Evolutionary conservation across 2,797 vertebrate genomes (phyloP).

Genomic region (Leptatherina wallacei): DNA sequence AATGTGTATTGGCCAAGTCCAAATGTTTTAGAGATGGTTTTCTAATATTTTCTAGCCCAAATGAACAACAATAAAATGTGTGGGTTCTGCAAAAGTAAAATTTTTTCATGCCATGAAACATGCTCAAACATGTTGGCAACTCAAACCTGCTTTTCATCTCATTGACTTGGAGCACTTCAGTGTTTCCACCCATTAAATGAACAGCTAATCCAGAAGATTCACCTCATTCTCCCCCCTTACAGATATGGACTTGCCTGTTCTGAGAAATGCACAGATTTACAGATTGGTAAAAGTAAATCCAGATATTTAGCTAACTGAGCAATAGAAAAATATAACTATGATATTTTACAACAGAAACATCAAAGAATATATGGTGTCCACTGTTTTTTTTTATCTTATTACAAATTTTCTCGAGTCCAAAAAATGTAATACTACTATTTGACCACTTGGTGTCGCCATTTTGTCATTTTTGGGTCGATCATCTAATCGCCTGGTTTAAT

Average conservation of each 20-base stretch:
- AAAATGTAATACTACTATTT: not conserved
- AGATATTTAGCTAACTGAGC: not conserved
- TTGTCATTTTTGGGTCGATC: not conserved
- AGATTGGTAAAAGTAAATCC: not conserved
- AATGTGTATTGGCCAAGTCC: too few species aligned
- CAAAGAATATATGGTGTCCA: too few species aligned
- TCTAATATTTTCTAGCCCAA: not conserved
- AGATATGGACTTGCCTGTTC: not conserved
- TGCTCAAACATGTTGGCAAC: not conserved
- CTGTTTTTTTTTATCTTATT: not conserved
- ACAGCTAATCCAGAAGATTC: not conserved
- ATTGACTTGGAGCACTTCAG: too few species aligned
- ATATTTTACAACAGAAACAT: too few species aligned
- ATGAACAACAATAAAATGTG: not conserved
- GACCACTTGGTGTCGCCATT: constrained; percentile 50
- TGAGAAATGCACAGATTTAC: not conserved
- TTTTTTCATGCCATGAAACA: not conserved
- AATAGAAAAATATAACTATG: not conserved
- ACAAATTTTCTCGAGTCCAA: not conserved
- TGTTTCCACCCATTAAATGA: not conserved
- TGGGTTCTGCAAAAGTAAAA: not conserved
- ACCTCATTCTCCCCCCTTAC: not conserved
- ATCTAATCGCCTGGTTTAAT: not conserved
- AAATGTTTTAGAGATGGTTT: not conserved
- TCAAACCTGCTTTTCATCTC: not conserved